Base-by-base conservation (phyloP, 1,140 invertebrate genomes). In the Acromyrmex charruanus region DNA sequence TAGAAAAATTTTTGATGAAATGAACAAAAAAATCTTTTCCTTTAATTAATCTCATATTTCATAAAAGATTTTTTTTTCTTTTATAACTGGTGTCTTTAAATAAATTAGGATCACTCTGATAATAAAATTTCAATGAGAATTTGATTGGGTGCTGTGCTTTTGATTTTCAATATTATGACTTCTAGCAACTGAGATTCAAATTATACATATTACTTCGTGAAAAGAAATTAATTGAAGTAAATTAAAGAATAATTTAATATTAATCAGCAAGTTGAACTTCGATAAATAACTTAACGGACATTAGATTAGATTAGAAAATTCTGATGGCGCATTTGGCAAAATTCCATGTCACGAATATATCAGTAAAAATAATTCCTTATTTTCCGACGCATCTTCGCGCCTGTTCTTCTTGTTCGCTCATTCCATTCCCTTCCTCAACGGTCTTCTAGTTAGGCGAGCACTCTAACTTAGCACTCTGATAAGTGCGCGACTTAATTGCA, bases 401-500 rank as follows among this genome's bases (percentile, higher is more conserved):
- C 74, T 88, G 84, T 85, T 75, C 49, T 87, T 75, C 85, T 61
- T 63, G 53, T 63, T 77, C 75, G 75, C 72, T 72, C 80, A 49
- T 84, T 74, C 80, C 69, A 63, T 84, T 75, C 44, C 80, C 80
- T 84, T 75, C 39, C 39, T 74, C 39, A 35, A 69, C 69, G 80
- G 69, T 84, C 69, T 61, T 28, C 58, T 71, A 75, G 69, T 72
- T 75, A 75, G 69, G 39, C 80, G 69, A 84, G 69, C 77, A 59
- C 77, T 86, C 84, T 69, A 81, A 81, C 85, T 88, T 77, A 85
- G 86, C 77, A 80, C 86, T 90, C 89, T 90, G 89, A 90, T 90
- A 90, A 90, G 81, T 88, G 81, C 77, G 58, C 89, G 81, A 86
- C 87, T 84, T 90, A 90, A 90, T 90, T 90, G 89, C 81, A 68